Evolutionary conservation across 2,888 invertebrate genomes (phyloP).

Genomic region (Malacosoma neustria): DNA sequence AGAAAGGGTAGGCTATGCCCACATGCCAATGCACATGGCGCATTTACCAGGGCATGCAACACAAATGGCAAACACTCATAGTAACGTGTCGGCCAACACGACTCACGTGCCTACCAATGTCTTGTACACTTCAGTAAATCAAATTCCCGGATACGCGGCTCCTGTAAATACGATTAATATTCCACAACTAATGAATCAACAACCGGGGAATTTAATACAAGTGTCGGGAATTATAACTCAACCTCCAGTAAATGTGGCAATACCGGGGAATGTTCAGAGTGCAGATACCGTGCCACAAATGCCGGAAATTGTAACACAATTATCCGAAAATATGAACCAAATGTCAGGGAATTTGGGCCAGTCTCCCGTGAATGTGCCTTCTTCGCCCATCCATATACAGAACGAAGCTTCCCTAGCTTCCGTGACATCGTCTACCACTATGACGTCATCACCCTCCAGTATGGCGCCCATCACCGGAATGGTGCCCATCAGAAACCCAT

Average conservation of each 20-base stretch:
- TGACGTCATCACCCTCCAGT: not conserved
- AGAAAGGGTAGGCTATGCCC: too few relatives aligned
- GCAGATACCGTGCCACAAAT: not conserved
- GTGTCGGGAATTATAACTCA: not conserved
- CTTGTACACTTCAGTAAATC: not conserved
- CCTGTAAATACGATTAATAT: not conserved
- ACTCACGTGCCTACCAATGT: not conserved
- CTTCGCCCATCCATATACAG: not conserved
- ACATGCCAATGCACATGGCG: not conserved
- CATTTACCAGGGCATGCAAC: conserved; percentile 7
- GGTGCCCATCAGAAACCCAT: conserved; percentile 57
- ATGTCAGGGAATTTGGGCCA: not conserved
- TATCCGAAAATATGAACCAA: not conserved
- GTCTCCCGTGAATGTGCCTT: not conserved
- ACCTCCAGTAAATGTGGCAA: not conserved
- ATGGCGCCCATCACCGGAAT: conserved; percentile 43
- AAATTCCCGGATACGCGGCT: not conserved
- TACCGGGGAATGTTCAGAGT: not conserved
- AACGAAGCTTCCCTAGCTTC: not conserved
- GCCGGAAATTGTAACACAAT: not conserved
- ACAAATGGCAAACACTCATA: not conserved
- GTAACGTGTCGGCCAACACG: not conserved
- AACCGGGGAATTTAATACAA: not conserved
- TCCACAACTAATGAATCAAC: not conserved
- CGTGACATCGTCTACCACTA: not conserved